These are phyloP conservation scores for Elgonia sp. DNA, from an alignment of 2,888 invertebrate genomes.

Conservation along the genomic window DNA sequence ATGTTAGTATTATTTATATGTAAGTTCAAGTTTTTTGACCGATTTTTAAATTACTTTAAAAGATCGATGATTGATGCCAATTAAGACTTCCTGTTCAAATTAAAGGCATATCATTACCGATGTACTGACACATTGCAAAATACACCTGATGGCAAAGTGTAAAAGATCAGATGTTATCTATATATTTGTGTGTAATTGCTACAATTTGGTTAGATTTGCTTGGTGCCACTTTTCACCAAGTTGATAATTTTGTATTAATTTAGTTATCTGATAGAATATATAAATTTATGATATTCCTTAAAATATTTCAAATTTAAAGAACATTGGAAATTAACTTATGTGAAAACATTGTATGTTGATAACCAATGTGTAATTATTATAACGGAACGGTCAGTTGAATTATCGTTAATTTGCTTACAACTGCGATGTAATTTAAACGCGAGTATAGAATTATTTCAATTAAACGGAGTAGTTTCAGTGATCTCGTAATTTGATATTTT, in stretches of 20 bases:
- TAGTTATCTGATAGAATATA: background rate
- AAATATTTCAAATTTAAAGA: background rate
- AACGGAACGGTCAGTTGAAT: conserved; percentile 38
- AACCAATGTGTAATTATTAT: conserved; percentile 36
- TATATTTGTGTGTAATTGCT: background rate
- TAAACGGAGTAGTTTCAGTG: conserved; percentile 26
- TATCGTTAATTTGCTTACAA: conserved; percentile 53
- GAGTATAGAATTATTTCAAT: conserved; percentile 47
- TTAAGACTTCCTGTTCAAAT: too few relatives aligned
- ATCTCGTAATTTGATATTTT: conserved; percentile 37
- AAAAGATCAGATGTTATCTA: background rate
- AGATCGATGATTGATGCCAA: too few relatives aligned
- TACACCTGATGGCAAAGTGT: background rate
- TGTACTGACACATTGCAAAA: too few relatives aligned
- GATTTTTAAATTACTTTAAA: too few relatives aligned
- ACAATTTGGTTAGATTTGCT: background rate
- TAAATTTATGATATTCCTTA: background rate
- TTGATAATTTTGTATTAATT: background rate
- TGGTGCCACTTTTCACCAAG: background rate
- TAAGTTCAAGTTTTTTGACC: too few relatives aligned
- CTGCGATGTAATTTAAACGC: conserved; percentile 36
- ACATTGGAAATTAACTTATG: background rate
- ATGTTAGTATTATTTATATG: too few relatives aligned
- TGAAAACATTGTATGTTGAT: conserved; percentile 21
- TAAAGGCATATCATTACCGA: too few relatives aligned